Evolutionary conservation across 2,113 vertebrate species (phyloP).

Genomic region (Colistium nudipinnis): DNA sequence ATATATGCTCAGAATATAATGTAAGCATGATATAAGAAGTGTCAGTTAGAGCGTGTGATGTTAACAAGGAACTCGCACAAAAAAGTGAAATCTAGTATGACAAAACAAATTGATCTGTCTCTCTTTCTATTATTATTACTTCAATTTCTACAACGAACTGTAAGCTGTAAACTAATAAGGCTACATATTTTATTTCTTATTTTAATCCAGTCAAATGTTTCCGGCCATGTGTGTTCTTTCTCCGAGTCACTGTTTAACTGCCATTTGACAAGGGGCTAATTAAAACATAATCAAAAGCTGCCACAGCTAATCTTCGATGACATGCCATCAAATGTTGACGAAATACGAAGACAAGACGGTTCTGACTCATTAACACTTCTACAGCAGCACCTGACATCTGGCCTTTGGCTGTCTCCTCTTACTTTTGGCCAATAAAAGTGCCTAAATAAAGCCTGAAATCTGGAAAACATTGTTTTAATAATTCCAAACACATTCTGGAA

Average conservation of each 20-base stretch:
- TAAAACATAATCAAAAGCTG: background rate
- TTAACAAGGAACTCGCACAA: no score
- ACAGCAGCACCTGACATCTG: conserved; percentile 1
- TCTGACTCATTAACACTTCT: background rate
- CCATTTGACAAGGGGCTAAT: background rate
- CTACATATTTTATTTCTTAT: background rate
- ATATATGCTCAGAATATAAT: no score
- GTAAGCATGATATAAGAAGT: no score
- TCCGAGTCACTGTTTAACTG: background rate
- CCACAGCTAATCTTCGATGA: background rate
- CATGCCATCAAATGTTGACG: background rate
- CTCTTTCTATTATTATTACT: background rate
- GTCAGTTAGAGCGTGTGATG: no score
- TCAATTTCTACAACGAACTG: background rate
- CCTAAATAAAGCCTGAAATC: conserved; percentile 16
- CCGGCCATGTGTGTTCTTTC: background rate
- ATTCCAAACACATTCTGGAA: conserved; percentile 7
- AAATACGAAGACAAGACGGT: background rate
- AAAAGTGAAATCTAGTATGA: no score
- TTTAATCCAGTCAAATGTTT: background rate
- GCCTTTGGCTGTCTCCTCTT: background rate
- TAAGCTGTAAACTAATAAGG: background rate
- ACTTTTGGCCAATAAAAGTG: no score
- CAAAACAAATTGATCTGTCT: no score
- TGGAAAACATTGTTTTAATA: background rate